phyloP scores from a whole-genome alignment of 2,113 vertebrate genomes.

The Anguilla rostrata region DNA sequence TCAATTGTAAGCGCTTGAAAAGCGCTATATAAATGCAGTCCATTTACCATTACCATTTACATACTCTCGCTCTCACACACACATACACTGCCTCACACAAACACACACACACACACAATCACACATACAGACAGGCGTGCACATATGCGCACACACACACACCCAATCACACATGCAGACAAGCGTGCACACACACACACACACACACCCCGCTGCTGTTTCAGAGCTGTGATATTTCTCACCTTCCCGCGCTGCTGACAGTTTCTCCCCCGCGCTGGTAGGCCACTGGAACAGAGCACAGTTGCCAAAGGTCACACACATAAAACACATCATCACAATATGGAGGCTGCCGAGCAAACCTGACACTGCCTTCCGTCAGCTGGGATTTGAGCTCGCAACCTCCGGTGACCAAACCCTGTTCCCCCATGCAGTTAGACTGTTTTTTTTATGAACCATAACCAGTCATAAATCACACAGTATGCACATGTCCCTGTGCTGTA shows the following conservation, averaged over 20 bases:
- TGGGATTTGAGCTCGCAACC: not conserved
- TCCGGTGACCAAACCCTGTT: not conserved
- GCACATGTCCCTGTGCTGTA: not conserved
- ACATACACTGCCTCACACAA: not conserved
- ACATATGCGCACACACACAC: not conserved
- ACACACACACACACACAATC: not conserved
- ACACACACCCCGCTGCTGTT: not conserved
- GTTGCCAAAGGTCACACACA: conserved; percentile 5
- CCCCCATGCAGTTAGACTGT: not conserved
- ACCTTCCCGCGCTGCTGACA: conserved; percentile 90
- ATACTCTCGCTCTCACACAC: too few relatives aligned
- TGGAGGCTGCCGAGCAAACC: not conserved
- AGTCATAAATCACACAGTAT: conserved; percentile 1
- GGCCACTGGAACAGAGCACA: conserved; percentile 73
- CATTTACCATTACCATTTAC: too few relatives aligned
- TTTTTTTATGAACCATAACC: conserved; percentile 16
- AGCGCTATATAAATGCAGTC: too few relatives aligned
- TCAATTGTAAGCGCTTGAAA: too few relatives aligned
- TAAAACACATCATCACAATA: not conserved
- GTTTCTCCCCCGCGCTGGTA: conserved; percentile 93
- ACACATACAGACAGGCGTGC: not conserved
- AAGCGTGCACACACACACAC: not conserved
- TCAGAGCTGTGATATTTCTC: conserved; percentile 43
- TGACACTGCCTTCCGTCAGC: not conserved
- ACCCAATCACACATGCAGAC: too few relatives aligned